Evolutionary conservation across 2,888 invertebrate genomes (phyloP).

Genomic region (Boloria selene): DNA sequence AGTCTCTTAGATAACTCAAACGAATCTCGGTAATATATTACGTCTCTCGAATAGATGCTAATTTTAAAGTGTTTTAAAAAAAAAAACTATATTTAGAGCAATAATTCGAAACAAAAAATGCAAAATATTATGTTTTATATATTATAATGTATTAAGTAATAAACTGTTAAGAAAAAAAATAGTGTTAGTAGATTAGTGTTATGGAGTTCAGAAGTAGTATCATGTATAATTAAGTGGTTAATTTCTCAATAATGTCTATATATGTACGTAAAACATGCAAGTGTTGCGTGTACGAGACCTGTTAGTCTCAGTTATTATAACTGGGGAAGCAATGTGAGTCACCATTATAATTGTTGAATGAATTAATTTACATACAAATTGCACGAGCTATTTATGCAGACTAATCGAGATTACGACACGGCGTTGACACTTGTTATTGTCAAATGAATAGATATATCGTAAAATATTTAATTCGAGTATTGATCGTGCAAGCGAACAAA

Average conservation of each 20-base stretch:
- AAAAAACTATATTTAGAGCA: no score
- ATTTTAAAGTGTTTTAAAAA: no score
- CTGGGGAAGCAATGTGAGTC: constrained; percentile 26
- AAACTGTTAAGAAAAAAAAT: background rate
- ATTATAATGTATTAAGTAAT: background rate
- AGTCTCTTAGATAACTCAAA: background rate
- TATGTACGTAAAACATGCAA: constrained; percentile 21
- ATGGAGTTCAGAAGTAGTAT: background rate
- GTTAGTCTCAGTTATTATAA: constrained; percentile 28
- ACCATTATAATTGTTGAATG: constrained; percentile 14
- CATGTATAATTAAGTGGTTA: constrained; percentile 9
- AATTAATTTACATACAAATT: constrained; percentile 27
- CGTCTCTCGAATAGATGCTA: background rate
- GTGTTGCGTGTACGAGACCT: constrained; percentile 27
- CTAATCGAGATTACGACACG: constrained; percentile 1
- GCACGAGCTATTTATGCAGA: constrained; percentile 15
- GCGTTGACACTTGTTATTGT: background rate
- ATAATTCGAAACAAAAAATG: no score
- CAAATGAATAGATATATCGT: background rate
- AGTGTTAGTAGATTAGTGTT: background rate
- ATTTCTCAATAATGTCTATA: constrained; percentile 17
- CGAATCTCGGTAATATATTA: background rate
- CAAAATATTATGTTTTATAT: no score
- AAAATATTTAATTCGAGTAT: background rate
- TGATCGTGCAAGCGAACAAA: constrained; percentile 8